phyloP scores from a whole-genome alignment of 2,888 invertebrate species.

The Cordilura impudica region DNA sequence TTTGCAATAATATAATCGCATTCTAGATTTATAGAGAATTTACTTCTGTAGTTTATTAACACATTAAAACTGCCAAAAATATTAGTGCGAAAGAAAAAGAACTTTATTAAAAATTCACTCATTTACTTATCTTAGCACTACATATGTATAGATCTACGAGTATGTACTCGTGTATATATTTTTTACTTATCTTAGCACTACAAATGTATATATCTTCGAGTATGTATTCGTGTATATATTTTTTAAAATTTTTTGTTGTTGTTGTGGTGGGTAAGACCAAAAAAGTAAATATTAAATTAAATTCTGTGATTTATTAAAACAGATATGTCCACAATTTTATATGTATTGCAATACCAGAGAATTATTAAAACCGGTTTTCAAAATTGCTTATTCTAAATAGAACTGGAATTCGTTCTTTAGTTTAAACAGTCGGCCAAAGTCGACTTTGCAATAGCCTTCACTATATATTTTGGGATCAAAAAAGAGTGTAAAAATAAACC shows the following conservation, averaged over 20 bases:
- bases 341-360: no score
- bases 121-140: slow-evolving; percentile 34
- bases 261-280: background rate
- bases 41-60: slow-evolving; percentile 49
- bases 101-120: slow-evolving; percentile 41
- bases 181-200: slow-evolving; percentile 26
- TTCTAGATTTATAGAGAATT: slow-evolving; percentile 1
- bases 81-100: background rate
- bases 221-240: background rate
- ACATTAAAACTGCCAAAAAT: slow-evolving; percentile 47
- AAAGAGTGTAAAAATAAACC: no score
- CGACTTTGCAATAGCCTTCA: no score
- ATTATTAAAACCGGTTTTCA: no score
- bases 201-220: slow-evolving; percentile 25
- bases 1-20: background rate
- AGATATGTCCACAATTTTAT: background rate
- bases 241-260: no score
- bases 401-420: no score
- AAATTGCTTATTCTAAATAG: no score
- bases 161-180: background rate
- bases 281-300: slow-evolving; percentile 8
- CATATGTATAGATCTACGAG: slow-evolving; percentile 25
- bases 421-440: no score
- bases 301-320: slow-evolving; percentile 5
- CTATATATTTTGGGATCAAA: no score